These are phyloP conservation scores for Phaethornis superciliosus DNA, from an alignment of 2,113 vertebrate species.

Conservation along the genomic window DNA sequence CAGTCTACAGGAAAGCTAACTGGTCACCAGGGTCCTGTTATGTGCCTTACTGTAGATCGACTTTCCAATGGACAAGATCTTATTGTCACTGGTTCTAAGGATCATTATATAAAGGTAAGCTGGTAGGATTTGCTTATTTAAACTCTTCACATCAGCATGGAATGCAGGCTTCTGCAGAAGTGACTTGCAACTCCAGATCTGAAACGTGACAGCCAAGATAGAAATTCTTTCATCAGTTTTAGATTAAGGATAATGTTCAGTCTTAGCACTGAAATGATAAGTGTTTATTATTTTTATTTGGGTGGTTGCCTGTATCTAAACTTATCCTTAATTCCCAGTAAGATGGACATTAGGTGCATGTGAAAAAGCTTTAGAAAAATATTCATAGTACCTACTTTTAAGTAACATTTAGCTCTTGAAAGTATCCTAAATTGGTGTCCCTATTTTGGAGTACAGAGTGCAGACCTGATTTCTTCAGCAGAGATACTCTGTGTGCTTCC, in stretches of 20 bases:
- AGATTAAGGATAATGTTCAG: not conserved
- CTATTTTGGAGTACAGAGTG: not conserved
- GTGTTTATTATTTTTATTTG: not conserved
- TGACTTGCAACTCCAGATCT: not conserved
- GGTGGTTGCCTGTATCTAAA: not conserved
- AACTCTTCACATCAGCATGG: not conserved
- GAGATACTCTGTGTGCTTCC: not conserved
- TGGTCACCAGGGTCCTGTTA: conserved; percentile 91
- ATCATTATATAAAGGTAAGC: conserved; percentile 92
- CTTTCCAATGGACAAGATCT: conserved; percentile 89
- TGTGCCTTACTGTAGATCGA: conserved; percentile 91
- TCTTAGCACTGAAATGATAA: not conserved
- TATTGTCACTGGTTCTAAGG: conserved; percentile 97
- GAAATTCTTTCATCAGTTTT: not conserved
- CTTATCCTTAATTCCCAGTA: not conserved
- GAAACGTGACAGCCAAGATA: not conserved
- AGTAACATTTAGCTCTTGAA: not conserved
- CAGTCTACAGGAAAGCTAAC: conserved; percentile 95
- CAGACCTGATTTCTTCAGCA: not conserved
- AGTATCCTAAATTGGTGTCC: not conserved
- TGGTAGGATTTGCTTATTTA: not conserved
- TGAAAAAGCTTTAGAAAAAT: not conserved
- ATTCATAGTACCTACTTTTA: not conserved
- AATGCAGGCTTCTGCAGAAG: not conserved
- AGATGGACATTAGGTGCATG: not conserved